A percentile compares a stretch with the other conserved stretches of the same genome.
phyloP scores from a whole-genome alignment of 1,140 invertebrate species.

The Centruroides sculpturatus region DNA sequence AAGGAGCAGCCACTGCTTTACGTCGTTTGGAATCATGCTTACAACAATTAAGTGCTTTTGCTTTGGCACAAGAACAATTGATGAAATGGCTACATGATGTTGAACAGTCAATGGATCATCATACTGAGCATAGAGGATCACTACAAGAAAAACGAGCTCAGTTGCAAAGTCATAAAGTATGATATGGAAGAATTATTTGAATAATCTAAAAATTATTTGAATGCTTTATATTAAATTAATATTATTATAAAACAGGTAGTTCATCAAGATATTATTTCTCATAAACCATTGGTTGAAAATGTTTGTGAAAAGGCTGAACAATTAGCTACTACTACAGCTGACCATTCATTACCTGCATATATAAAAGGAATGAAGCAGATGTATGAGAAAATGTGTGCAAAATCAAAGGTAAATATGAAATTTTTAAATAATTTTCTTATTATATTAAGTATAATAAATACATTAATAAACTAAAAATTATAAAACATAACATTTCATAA shows the following conservation, averaged over 20 bases:
- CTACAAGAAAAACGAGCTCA: slow-evolving; percentile 88
- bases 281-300: slow-evolving; percentile 72
- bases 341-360: slow-evolving; percentile 68
- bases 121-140: slow-evolving; percentile 76
- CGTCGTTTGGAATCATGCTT: slow-evolving; percentile 77
- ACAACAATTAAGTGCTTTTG: slow-evolving; percentile 75
- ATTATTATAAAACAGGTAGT: slow-evolving; percentile 34
- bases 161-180: slow-evolving; percentile 78
- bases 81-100: slow-evolving; percentile 85
- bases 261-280: slow-evolving; percentile 87
- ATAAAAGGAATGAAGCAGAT: slow-evolving; percentile 75
- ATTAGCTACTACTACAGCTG: slow-evolving; percentile 74
- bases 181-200: background rate
- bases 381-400: slow-evolving; percentile 71
- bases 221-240: background rate
- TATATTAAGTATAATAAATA: too few relatives aligned
- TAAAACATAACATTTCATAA: too few relatives aligned
- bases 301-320: slow-evolving; percentile 84
- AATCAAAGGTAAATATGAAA: slow-evolving; percentile 44
- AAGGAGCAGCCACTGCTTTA: slow-evolving; percentile 57
- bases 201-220: background rate
- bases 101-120: slow-evolving; percentile 76
- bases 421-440: background rate
- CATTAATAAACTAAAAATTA: too few relatives aligned
- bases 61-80: slow-evolving; percentile 70